Conservation (phyloP, 2,888 invertebrate species). For the Agrotis puta region DNA sequence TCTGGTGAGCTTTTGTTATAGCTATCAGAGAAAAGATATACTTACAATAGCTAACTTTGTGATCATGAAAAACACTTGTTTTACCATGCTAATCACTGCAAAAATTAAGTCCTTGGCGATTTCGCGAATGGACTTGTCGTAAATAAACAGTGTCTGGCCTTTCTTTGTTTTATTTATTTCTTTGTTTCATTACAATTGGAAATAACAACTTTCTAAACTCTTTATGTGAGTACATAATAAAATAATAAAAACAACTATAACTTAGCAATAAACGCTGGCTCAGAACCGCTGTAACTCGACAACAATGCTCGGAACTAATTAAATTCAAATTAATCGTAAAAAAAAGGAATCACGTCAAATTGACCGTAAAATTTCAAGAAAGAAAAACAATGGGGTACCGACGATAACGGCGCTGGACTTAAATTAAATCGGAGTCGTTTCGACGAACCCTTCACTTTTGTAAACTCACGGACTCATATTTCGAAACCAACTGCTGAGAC, state of each 20-base stretch:
- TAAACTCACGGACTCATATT: constrained; percentile 71
- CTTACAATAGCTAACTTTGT: too few species aligned
- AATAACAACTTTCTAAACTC: not conserved
- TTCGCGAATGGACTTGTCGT: not conserved
- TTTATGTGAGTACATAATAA: not conserved
- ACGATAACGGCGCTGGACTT: constrained; percentile 89
- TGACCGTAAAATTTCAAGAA: constrained; percentile 90
- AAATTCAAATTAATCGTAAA: constrained; percentile 89
- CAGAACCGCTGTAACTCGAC: constrained; percentile 64
- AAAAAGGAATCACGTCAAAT: constrained; percentile 89
- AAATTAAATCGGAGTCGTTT: constrained; percentile 90
- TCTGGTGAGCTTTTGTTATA: too few species aligned
- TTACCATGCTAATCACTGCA: too few species aligned
- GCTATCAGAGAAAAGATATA: too few species aligned
- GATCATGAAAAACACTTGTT: too few species aligned
- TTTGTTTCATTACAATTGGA: too few species aligned
- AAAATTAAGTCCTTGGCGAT: too few species aligned
- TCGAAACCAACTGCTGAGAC: not conserved
- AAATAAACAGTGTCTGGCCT: too few species aligned
- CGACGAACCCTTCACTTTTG: constrained; percentile 86
- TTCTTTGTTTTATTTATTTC: too few species aligned
- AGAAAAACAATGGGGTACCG: constrained; percentile 89
- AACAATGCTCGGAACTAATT: constrained; percentile 86
- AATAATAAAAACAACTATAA: constrained; percentile 45
- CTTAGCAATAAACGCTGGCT: constrained; percentile 43